Conservation (phyloP, 2,797 vertebrate genomes). For the Spea hammondii region DNA sequence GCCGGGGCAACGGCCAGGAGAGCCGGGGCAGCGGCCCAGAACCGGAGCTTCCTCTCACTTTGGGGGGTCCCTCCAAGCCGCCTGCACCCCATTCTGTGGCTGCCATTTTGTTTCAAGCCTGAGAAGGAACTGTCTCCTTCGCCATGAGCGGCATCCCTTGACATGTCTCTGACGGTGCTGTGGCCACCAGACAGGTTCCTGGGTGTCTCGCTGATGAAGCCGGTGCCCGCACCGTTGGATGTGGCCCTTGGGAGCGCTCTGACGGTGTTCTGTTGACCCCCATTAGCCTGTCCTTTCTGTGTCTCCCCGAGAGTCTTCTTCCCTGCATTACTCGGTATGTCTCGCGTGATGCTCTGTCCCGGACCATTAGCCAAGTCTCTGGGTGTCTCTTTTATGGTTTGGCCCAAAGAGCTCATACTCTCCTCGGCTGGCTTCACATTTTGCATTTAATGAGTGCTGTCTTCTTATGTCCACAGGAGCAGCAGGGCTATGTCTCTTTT, state of each 20-base stretch:
- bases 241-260: slow-evolving; percentile 5
- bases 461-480: background rate
- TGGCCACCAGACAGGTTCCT: slow-evolving; percentile 25
- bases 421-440: slow-evolving; percentile 7
- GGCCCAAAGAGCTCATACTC: slow-evolving; percentile 37
- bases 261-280: background rate
- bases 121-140: background rate
- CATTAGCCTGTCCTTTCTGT: background rate
- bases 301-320: background rate
- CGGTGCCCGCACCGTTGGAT: slow-evolving; percentile 3
- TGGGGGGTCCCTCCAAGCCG: background rate
- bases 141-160: background rate
- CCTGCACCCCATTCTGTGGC: background rate
- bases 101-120: background rate
- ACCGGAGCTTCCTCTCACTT: slow-evolving; percentile 49
- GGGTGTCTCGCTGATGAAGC: background rate
- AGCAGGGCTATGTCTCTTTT: background rate
- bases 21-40: slow-evolving; percentile 58
- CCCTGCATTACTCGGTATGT: background rate
- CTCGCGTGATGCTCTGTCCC: background rate
- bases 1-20: slow-evolving; percentile 64
- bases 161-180: slow-evolving; percentile 25
- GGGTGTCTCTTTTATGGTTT: slow-evolving; percentile 13
- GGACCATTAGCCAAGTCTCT: slow-evolving; percentile 31
- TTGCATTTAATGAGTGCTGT: background rate